phyloP scores from a whole-genome alignment of 2,888 invertebrate species.

The Torymus texanus region DNA sequence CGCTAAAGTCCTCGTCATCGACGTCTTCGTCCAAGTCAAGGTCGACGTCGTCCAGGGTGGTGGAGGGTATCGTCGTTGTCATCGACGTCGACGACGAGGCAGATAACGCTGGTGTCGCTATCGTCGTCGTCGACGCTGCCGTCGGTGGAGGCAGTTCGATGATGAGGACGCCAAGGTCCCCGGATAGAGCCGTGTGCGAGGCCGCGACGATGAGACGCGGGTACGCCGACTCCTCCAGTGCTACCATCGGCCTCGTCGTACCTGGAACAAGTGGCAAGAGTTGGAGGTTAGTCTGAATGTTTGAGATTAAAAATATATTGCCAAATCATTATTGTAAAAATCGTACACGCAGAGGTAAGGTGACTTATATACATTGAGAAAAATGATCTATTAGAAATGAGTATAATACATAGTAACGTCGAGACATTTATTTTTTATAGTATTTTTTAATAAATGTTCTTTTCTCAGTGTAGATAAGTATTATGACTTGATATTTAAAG shows the following conservation, averaged over 20 bases:
- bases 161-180: slow-evolving; percentile 85
- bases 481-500: too few relatives aligned
- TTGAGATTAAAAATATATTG: too few relatives aligned
- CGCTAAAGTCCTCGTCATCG: slow-evolving; percentile 53
- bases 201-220: slow-evolving; percentile 82
- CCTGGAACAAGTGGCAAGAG: slow-evolving; percentile 57
- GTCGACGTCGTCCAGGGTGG: slow-evolving; percentile 71
- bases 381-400: too few relatives aligned
- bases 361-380: too few relatives aligned
- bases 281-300: too few relatives aligned
- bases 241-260: slow-evolving; percentile 61
- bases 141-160: slow-evolving; percentile 70
- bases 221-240: slow-evolving; percentile 62
- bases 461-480: too few relatives aligned
- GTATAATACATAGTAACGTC: too few relatives aligned
- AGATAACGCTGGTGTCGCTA: slow-evolving; percentile 72
- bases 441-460: too few relatives aligned
- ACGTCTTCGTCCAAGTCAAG: slow-evolving; percentile 59
- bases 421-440: too few relatives aligned
- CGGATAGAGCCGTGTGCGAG: slow-evolving; percentile 86
- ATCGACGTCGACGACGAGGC: slow-evolving; percentile 57
- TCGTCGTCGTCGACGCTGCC: slow-evolving; percentile 69
- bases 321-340: too few relatives aligned
- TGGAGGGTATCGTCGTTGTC: slow-evolving; percentile 72
- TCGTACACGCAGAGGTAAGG: too few relatives aligned